Conservation (phyloP, 2,888 invertebrate genomes). For the Drosophila ezoana region DNA sequence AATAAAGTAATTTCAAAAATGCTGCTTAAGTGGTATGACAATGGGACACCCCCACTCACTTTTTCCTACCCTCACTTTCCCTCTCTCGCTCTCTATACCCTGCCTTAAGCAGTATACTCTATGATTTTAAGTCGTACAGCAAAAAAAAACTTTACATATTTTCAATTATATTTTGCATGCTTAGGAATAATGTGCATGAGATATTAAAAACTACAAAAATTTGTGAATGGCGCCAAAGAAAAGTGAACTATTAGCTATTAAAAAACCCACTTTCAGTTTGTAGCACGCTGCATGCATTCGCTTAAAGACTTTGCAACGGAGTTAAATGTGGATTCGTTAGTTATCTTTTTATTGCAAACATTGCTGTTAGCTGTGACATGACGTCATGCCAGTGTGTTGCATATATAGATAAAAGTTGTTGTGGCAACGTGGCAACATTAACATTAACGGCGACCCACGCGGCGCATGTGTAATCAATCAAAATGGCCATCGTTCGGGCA, state of each 20-base stretch:
- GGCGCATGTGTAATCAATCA: constrained; percentile 72
- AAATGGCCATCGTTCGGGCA: constrained; percentile 50
- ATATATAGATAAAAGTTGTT: constrained; percentile 2
- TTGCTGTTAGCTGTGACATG: constrained; percentile 14
- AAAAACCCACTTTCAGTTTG: constrained; percentile 8
- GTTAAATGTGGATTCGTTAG: constrained; percentile 1
- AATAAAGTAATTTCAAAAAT: not conserved
- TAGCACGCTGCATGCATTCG: not conserved
- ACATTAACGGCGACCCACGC: constrained; percentile 65
- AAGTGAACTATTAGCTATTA: constrained; percentile 12
- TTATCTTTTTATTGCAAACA: constrained; percentile 19
- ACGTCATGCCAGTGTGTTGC: constrained; percentile 24
- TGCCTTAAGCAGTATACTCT: not conserved
- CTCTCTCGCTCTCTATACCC: not conserved
- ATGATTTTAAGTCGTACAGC: not conserved
- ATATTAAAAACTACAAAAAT: constrained; percentile 9
- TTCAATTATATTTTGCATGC: not conserved
- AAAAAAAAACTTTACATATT: not conserved
- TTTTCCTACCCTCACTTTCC: not conserved
- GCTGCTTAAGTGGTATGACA: no score
- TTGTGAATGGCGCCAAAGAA: constrained; percentile 4
- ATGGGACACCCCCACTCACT: no score
- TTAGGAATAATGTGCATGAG: constrained; percentile 3
- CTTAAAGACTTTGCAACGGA: constrained; percentile 4
- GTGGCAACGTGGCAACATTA: constrained; percentile 54